A percentile compares a stretch with the other conserved stretches of the same genome.
These are phyloP conservation scores for Cyrtonyx montezumae DNA, from an alignment of 2,113 vertebrate species.

Conservation along the genomic window DNA sequence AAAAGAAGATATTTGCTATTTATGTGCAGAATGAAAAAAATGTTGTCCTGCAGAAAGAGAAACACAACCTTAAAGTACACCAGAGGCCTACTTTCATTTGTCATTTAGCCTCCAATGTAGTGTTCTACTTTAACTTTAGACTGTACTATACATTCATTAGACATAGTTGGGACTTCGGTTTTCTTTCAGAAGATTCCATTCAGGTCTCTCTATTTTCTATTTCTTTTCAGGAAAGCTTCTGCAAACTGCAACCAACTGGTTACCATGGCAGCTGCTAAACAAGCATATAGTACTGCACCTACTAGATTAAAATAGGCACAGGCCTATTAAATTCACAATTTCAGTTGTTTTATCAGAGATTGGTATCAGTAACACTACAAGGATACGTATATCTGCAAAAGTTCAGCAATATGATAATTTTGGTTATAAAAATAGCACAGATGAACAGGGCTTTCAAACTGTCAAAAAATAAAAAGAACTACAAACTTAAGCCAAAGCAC, in stretches of 20 bases:
- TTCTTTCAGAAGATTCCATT: not conserved
- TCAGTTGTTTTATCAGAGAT: not conserved
- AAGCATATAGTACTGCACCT: not conserved
- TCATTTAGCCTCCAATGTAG: not conserved
- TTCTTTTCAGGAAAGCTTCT: slow-evolving; percentile 13
- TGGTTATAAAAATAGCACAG: not conserved
- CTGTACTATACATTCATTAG: not conserved
- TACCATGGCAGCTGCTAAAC: slow-evolving; percentile 21
- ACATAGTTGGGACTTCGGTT: not conserved
- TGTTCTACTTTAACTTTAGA: not conserved
- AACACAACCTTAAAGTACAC: not conserved
- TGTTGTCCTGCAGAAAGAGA: not conserved
- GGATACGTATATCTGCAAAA: not conserved
- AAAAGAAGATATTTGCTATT: not conserved
- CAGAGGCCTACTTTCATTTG: not conserved
- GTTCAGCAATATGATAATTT: not conserved
- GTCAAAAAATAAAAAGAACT: not conserved
- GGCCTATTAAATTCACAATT: not conserved
- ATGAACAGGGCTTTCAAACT: not conserved
- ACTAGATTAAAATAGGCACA: slow-evolving; percentile 30
- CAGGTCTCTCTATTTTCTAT: not conserved
- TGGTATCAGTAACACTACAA: not conserved
- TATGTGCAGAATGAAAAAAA: not conserved
- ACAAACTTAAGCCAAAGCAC: not conserved
- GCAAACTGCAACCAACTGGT: not conserved